Conservation (phyloP, 92 coral and sea anemone species). For the Porites lobata region DNA sequence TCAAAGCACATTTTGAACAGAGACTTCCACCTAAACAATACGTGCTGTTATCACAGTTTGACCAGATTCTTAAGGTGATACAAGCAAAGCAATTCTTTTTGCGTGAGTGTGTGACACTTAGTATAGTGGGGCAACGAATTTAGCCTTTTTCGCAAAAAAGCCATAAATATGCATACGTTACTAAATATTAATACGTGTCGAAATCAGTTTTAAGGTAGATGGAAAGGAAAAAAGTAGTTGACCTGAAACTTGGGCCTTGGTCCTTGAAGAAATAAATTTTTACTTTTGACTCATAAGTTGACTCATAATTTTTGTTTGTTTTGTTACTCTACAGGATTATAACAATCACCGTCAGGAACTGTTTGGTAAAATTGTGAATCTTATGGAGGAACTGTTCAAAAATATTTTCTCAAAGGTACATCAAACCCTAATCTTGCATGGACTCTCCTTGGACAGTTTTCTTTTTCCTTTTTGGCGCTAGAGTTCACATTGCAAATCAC, state of each 20-base stretch:
- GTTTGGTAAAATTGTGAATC: constrained; percentile 83
- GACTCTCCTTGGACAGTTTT: not conserved
- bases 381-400: constrained; percentile 91
- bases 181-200: too few relatives aligned
- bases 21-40: constrained; percentile 97
- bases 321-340: constrained; percentile 78
- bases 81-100: not conserved
- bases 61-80: constrained; percentile 94
- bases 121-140: too few relatives aligned
- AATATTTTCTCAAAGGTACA: constrained; percentile 68
- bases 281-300: not conserved
- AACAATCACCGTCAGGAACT: constrained; percentile 92
- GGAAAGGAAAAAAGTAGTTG: too few relatives aligned
- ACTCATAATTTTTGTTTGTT: not conserved
- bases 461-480: not conserved
- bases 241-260: too few relatives aligned
- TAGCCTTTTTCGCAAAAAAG: too few relatives aligned
- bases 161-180: too few relatives aligned
- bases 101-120: too few relatives aligned
- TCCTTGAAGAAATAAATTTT: too few relatives aligned
- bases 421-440: too few relatives aligned
- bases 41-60: constrained; percentile 94
- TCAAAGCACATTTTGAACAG: constrained; percentile 95
- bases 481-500: too few relatives aligned
- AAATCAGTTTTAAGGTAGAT: too few relatives aligned